A percentile compares a stretch with the other conserved stretches of the same genome.
Evolutionary conservation across 2,888 invertebrate genomes (phyloP).

Genomic region (Cylloceria caligata): DNA sequence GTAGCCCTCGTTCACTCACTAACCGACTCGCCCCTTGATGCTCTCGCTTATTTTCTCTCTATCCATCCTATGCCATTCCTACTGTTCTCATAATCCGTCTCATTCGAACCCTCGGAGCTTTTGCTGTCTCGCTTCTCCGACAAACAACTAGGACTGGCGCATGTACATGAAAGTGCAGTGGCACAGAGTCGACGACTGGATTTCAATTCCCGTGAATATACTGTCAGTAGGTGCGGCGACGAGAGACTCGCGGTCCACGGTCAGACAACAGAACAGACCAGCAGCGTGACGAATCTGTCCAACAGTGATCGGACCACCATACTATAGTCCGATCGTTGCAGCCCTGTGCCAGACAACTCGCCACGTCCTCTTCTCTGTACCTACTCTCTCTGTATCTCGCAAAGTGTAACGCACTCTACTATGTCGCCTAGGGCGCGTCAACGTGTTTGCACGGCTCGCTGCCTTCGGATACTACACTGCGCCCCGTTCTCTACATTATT

Average conservation of each 20-base stretch:
- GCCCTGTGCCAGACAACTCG: background rate
- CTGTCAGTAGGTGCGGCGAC: slow-evolving; percentile 41
- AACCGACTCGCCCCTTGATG: slow-evolving; percentile 49
- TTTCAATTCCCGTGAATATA: slow-evolving; percentile 57
- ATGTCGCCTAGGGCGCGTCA: slow-evolving; percentile 4
- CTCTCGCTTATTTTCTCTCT: slow-evolving; percentile 55
- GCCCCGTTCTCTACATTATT: slow-evolving; percentile 13
- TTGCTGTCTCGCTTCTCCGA: slow-evolving; percentile 27
- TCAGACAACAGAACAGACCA: slow-evolving; percentile 57
- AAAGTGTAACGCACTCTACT: background rate
- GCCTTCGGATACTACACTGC: background rate
- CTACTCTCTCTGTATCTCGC: background rate
- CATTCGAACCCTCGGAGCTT: slow-evolving; percentile 36
- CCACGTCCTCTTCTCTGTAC: background rate
- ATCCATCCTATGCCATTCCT: slow-evolving; percentile 55
- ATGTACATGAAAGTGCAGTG: slow-evolving; percentile 50
- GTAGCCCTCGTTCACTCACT: slow-evolving; percentile 29
- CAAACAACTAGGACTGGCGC: slow-evolving; percentile 51
- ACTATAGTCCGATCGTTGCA: background rate
- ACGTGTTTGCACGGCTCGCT: slow-evolving; percentile 28
- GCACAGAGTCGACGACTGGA: slow-evolving; percentile 50
- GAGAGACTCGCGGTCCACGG: slow-evolving; percentile 35
- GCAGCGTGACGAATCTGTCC: slow-evolving; percentile 60
- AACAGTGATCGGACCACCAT: slow-evolving; percentile 41
- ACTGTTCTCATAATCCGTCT: slow-evolving; percentile 28